Evolutionary conservation across 2,888 invertebrate species (phyloP).

Genomic region (Eretmocerus hayati): DNA sequence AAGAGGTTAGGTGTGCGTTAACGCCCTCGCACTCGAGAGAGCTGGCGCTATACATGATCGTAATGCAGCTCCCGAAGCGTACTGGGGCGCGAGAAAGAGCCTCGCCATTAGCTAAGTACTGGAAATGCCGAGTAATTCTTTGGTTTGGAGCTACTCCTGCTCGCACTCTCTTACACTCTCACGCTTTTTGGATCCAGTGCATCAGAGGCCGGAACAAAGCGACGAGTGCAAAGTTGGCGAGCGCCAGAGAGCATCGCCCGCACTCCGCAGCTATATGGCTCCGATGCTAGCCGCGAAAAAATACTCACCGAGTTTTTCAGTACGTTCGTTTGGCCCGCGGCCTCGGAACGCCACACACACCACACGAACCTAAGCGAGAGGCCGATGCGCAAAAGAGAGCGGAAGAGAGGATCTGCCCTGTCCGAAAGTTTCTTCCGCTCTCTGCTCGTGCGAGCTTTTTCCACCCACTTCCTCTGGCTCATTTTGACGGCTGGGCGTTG

Average conservation of each 20-base stretch:
- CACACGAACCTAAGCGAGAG: too few relatives aligned
- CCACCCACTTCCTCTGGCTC: constrained; percentile 11
- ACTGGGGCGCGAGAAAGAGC: constrained; percentile 21
- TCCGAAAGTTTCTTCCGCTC: constrained; percentile 13
- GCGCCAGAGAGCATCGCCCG: too few relatives aligned
- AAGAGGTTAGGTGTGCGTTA: too few relatives aligned
- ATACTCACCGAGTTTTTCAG: constrained; percentile 8
- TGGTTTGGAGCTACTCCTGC: neutral
- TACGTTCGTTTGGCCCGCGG: neutral
- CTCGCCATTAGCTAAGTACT: constrained; percentile 26
- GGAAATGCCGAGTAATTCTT: constrained; percentile 20
- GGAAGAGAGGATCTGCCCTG: too few relatives aligned
- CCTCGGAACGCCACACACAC: too few relatives aligned
- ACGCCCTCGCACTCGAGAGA: too few relatives aligned
- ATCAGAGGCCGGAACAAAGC: constrained; percentile 7
- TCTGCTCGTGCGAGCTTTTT: constrained; percentile 11
- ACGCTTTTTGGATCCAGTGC: neutral
- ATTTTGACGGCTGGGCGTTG: neutral
- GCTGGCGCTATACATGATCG: too few relatives aligned
- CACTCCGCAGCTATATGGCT: too few relatives aligned
- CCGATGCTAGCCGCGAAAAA: too few relatives aligned
- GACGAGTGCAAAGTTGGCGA: constrained; percentile 14
- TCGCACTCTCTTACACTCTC: neutral
- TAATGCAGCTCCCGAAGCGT: neutral
- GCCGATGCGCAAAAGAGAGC: too few relatives aligned